Evolutionary conservation across 2,797 vertebrate genomes (phyloP).

Genomic region (Mormyrops attenuatus): DNA sequence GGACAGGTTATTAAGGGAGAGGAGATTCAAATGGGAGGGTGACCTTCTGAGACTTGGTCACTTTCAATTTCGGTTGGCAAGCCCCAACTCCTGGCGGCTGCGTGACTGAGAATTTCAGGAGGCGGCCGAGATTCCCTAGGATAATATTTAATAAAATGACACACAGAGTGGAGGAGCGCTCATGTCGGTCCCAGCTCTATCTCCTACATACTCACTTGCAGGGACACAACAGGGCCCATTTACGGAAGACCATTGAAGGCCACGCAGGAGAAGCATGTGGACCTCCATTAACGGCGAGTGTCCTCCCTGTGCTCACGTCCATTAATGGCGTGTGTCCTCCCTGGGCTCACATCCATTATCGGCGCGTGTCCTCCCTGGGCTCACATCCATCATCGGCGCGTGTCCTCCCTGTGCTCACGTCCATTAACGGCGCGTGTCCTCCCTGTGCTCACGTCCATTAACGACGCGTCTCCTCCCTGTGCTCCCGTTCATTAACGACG

Average conservation of each 20-base stretch:
- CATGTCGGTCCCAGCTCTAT: neutral
- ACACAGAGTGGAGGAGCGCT: neutral
- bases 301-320: neutral
- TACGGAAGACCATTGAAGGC: neutral
- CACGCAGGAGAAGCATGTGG: neutral
- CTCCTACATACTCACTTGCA: neutral
- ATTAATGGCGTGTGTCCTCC: no score
- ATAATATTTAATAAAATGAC: neutral
- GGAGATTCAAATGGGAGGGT: neutral
- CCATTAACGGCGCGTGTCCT: no score
- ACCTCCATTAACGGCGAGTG: neutral
- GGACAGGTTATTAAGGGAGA: conserved; percentile 17
- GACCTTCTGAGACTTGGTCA: neutral
- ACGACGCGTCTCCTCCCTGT: no score
- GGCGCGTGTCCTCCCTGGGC: no score
- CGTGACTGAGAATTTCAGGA: neutral
- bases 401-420: no score
- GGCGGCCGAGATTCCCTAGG: neutral
- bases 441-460: no score
- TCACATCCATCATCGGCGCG: no score
- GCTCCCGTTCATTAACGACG: no score
- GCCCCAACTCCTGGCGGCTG: neutral
- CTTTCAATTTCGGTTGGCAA: neutral
- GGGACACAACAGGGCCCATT: neutral
- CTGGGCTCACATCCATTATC: neutral